A percentile compares a stretch with the other conserved stretches of the same genome.
Evolutionary conservation across 1,140 invertebrate genomes (phyloP).

Genomic region (Psix sp.): DNA sequence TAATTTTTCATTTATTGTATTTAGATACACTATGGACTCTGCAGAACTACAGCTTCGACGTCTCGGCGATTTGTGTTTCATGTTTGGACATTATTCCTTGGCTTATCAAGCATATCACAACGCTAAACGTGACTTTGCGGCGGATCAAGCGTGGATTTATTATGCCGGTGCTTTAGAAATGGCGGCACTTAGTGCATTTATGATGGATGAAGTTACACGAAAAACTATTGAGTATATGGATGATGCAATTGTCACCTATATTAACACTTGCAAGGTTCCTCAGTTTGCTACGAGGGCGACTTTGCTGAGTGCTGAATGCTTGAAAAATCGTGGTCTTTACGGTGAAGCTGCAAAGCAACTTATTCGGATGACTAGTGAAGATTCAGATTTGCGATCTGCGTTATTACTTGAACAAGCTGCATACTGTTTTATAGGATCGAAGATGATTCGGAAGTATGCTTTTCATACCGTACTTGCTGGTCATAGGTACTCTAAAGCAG

Average conservation of each 20-base stretch:
- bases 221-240: conserved; percentile 95
- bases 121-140: conserved; percentile 96
- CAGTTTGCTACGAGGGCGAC: conserved; percentile 94
- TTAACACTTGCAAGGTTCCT: conserved; percentile 91
- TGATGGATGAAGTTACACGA: conserved; percentile 86
- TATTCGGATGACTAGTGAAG: conserved; percentile 96
- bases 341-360: conserved; percentile 94
- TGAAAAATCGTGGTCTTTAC: conserved; percentile 86
- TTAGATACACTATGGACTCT: conserved; percentile 90
- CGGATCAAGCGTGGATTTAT: conserved; percentile 97
- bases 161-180: conserved; percentile 97
- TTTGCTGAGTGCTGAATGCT: conserved; percentile 90
- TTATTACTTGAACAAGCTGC: conserved; percentile 96
- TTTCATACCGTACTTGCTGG: conserved; percentile 97
- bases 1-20: conserved; percentile 56
- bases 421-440: conserved; percentile 90
- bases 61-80: conserved; percentile 95
- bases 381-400: conserved; percentile 92
- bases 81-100: conserved; percentile 95
- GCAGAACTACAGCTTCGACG: conserved; percentile 94
- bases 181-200: conserved; percentile 94
- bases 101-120: conserved; percentile 97
- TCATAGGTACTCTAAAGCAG: conserved; percentile 93
- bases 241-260: conserved; percentile 92
- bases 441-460: conserved; percentile 95